A percentile compares a stretch with the other conserved stretches of the same genome.
These are phyloP conservation scores for Myathropa florea DNA, from an alignment of 2,888 invertebrate species.

Conservation along the genomic window DNA sequence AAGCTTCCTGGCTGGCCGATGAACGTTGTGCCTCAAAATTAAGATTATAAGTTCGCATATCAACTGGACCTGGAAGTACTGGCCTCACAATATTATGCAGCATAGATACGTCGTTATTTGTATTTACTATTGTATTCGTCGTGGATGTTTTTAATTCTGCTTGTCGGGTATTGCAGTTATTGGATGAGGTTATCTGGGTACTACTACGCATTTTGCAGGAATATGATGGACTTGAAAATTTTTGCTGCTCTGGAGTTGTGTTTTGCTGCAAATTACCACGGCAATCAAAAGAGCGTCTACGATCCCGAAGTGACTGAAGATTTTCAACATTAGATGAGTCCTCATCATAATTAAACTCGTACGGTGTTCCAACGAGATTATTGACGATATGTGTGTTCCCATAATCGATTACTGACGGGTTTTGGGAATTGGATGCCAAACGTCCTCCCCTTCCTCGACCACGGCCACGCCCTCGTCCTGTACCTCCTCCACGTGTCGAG, in stretches of 20 bases:
- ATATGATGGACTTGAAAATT: constrained; percentile 76
- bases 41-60: constrained; percentile 92
- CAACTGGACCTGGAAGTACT: constrained; percentile 92
- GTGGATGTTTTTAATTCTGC: constrained; percentile 81
- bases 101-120: constrained; percentile 77
- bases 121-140: constrained; percentile 42
- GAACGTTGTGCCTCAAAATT: constrained; percentile 81
- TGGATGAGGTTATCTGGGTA: constrained; percentile 63
- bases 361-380: constrained; percentile 92
- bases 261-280: constrained; percentile 77
- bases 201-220: constrained; percentile 76
- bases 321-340: constrained; percentile 90
- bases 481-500: constrained; percentile 77
- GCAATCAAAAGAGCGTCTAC: constrained; percentile 88
- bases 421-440: constrained; percentile 73
- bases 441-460: constrained; percentile 81
- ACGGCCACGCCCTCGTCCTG: constrained; percentile 77
- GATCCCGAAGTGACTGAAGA: constrained; percentile 89
- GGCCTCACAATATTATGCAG: constrained; percentile 85
- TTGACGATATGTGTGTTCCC: constrained; percentile 84
- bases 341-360: constrained; percentile 92
- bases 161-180: constrained; percentile 71
- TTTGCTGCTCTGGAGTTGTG: constrained; percentile 66
- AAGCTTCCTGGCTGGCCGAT: constrained; percentile 82
- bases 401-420: constrained; percentile 80